Evolutionary conservation across 2,888 invertebrate genomes (phyloP), one percentile per base, ranked within the genome.

Genomic region (Allacma fusca): DNA sequence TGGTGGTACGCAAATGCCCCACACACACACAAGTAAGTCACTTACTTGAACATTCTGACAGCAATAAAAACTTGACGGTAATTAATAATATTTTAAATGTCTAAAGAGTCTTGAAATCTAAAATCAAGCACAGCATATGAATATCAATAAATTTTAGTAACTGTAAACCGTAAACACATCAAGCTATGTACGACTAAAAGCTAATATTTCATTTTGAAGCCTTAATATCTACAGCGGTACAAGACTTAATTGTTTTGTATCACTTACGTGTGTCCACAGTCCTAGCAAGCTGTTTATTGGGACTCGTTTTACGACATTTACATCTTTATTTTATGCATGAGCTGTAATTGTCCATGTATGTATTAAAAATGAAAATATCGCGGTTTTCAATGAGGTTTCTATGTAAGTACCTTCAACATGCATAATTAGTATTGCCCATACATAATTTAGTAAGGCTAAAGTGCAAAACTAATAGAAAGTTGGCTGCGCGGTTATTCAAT

Each of bases 221-320:
- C 9, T 50, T 50, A 50, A 50, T 50, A 13, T 19, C 2, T 50
- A 50, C 50, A 50, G n/a, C 40, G 50, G 50, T 9, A 50, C 50
- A 50, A 50, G 19, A 9, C 50, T 50, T 50, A 50, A 50, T 50
- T 5, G 50, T n/a, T 50, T 50, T 50, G 50, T 50, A n/a, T 50
- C 19, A 50, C 50, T 50, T 50, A 13, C 19, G 50, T 50, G 50
- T 50, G 50, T 50, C 50, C 50, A 50, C 19, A 50, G 50, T 5
- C 50, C 16, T 12, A 19, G 50, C 34, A 34, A 34, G 34, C 34
- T 50, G 16, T n/a, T n/a, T 50, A 43, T 70, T 44, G 70, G 21
- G 23, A 23, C 70, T 70, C 70, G 24, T 40, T 70, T 70, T 40
- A 70, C 50, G 70, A 70, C 70, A 70, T 44, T 70, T 70, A 70